phyloP scores from a whole-genome alignment of 2,797 vertebrate species.

The Hemitrygon akajei region DNA sequence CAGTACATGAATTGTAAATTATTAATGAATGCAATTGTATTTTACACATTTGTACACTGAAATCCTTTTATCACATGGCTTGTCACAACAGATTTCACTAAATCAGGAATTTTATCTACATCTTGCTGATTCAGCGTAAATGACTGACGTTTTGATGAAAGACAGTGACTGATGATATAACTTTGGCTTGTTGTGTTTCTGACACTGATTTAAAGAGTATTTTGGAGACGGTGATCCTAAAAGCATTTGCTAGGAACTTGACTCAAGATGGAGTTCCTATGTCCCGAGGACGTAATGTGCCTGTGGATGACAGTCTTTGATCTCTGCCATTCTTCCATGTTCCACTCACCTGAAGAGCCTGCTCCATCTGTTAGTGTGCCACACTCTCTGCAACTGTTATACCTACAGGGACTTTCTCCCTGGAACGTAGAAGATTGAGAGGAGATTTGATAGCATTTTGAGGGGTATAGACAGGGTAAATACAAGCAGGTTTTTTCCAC shows the following conservation, averaged over 20 bases:
- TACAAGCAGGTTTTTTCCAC: too few relatives aligned
- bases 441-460: too few relatives aligned
- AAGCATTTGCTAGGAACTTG: neutral
- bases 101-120: neutral
- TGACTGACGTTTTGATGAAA: neutral
- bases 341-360: too few relatives aligned
- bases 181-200: neutral
- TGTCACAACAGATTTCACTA: neutral
- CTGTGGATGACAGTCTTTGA: neutral
- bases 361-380: neutral
- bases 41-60: conserved; percentile 2
- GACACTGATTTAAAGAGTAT: neutral
- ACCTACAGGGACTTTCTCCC: too few relatives aligned
- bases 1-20: conserved; percentile 19
- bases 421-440: too few relatives aligned
- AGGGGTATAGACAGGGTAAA: too few relatives aligned
- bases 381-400: neutral
- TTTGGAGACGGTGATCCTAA: neutral
- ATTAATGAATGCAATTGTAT: conserved; percentile 25
- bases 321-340: too few relatives aligned
- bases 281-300: neutral
- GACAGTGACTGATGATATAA: neutral
- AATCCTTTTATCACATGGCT: neutral
- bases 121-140: neutral
- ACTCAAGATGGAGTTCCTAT: neutral